Conservation (phyloP, 2,113 vertebrate species). For the Cyanoderma ruficeps region DNA sequence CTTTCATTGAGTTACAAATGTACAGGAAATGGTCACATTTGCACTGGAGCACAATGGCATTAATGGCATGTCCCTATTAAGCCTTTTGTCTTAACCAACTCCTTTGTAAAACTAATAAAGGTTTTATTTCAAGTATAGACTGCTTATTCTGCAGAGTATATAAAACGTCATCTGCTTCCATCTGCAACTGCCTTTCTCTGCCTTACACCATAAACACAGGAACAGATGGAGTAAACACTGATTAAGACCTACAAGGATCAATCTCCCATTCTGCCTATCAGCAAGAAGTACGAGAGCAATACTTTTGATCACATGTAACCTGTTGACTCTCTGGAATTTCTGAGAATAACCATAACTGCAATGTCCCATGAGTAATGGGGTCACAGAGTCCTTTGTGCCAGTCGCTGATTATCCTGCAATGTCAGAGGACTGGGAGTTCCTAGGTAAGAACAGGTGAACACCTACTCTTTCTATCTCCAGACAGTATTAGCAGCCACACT, state of each 20-base stretch:
- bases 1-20: not conserved
- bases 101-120: not conserved
- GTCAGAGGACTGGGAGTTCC: not conserved
- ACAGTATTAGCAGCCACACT: not conserved
- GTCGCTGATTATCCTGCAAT: not conserved
- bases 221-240: not conserved
- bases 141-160: not conserved
- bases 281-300: not conserved
- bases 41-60: not conserved
- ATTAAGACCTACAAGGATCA: not conserved
- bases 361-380: not conserved
- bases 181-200: not conserved
- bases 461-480: not conserved
- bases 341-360: not conserved
- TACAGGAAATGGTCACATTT: not conserved
- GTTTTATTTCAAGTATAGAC: not conserved
- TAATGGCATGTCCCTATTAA: not conserved
- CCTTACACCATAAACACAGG: not conserved
- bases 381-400: not conserved
- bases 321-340: not conserved
- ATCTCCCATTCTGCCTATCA: not conserved
- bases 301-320: not conserved
- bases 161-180: not conserved
- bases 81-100: not conserved
- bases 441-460: not conserved